These are phyloP conservation scores for Momotus momota DNA, from an alignment of 2,797 vertebrate genomes.

Conservation along the genomic window DNA sequence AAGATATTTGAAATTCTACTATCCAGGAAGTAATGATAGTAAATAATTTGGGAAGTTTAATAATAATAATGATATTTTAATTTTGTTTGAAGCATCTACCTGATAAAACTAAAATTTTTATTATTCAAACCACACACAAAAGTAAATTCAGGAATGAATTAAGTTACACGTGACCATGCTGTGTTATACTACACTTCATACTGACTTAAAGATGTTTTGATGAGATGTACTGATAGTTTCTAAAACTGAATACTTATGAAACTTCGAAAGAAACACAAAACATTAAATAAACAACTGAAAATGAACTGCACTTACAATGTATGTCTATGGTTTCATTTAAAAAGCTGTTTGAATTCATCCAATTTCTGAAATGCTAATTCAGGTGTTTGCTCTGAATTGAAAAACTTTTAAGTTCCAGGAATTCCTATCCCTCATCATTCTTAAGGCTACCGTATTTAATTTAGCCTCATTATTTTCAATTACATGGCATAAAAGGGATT, in stretches of 20 bases:
- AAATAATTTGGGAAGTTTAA: neutral
- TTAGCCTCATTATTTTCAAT: constrained; percentile 40
- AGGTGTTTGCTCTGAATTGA: neutral
- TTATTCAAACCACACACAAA: neutral
- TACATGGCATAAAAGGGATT: constrained; percentile 21
- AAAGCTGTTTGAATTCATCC: neutral
- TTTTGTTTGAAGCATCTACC: neutral
- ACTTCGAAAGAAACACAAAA: neutral
- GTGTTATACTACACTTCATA: neutral
- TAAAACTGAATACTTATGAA: neutral
- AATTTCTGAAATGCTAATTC: neutral
- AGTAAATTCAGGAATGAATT: neutral
- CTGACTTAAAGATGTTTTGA: neutral
- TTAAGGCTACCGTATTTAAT: constrained; percentile 50
- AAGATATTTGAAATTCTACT: neutral
- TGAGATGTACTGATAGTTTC: neutral
- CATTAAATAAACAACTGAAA: neutral
- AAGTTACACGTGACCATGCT: neutral
- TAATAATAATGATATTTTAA: neutral
- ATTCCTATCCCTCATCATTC: neutral
- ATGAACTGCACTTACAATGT: neutral
- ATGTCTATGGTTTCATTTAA: neutral
- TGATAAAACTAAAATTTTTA: neutral
- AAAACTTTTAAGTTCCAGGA: neutral
- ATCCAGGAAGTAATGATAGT: neutral